These are phyloP conservation scores for Lapara coniferarum DNA, from an alignment of 2,888 invertebrate genomes.

Conservation along the genomic window DNA sequence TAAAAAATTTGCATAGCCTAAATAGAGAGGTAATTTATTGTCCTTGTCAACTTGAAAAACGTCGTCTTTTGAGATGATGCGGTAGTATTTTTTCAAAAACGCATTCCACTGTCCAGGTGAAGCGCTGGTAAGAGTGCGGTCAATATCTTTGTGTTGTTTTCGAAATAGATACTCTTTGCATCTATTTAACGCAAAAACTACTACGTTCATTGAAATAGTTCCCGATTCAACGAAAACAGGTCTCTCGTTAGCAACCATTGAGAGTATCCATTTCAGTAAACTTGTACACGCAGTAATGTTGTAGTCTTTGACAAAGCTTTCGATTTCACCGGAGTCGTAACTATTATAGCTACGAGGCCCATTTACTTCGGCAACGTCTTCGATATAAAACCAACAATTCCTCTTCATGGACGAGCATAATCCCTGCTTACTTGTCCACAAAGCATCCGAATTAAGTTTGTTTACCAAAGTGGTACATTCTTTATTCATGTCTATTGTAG, in stretches of 20 bases:
- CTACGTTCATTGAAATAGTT: constrained; percentile 78
- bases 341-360: constrained; percentile 89
- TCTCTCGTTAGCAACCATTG: constrained; percentile 64
- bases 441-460: constrained; percentile 64
- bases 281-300: constrained; percentile 90
- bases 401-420: constrained; percentile 82
- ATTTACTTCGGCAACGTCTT: constrained; percentile 85
- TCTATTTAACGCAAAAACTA: constrained; percentile 88
- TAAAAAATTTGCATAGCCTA: constrained; percentile 79
- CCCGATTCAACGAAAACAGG: constrained; percentile 80
- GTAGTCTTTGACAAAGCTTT: constrained; percentile 88
- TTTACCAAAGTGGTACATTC: constrained; percentile 61
- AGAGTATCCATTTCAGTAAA: constrained; percentile 85
- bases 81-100: constrained; percentile 87
- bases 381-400: constrained; percentile 86
- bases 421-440: constrained; percentile 77
- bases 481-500: constrained; percentile 53
- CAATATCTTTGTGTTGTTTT: constrained; percentile 87
- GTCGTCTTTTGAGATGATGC: constrained; percentile 83
- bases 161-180: constrained; percentile 86
- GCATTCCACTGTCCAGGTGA: constrained; percentile 86
- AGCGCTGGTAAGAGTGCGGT: constrained; percentile 64
- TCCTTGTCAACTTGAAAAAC: constrained; percentile 71
- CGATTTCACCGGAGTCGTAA: constrained; percentile 80
- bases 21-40: constrained; percentile 63